Evolutionary conservation across 2,888 invertebrate species (phyloP), one percentile per base, ranked within the genome.

Genomic region (Mythimna ferrago): DNA sequence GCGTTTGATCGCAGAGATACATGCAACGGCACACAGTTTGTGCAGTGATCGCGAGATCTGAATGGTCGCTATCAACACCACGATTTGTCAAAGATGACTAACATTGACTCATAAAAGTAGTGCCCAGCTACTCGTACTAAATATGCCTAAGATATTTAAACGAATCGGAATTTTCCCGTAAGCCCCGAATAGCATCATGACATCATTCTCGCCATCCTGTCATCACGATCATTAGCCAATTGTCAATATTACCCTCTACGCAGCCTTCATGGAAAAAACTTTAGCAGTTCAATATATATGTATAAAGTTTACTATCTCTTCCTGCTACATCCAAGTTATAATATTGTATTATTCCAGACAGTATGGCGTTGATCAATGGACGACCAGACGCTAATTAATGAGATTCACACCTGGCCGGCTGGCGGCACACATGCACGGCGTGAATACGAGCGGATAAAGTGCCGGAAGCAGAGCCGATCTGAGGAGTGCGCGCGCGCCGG

Each of bases 381-480:
- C 53, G 51, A 41, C 7, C 26, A 38, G 32, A 41, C 54, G 38
- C 35, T 60, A 69, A 66, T 69, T 41, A 56, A 58, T 64, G 7
- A 58, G 19, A 21, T 51, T 32, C 32, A 16, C 76, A 66, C 81
- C 81, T 77, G 80, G 71, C 21, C 26, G 32, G 56, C 32, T 3
- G 57, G 5, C 9, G 32, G 26, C 60, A 48, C 78, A 54, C 51
- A n/a, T 35, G 41, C 48, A 11, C 53, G 19, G 5, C 38, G 51
- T 51, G 26, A 41, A 54, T 48, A n/a, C 63, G 61, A 6, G 48
- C 60, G 54, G 6, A 82, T 66, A 78, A 73, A 80, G 64, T 26
- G 57, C 73, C 78, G 82, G 82, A 73, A 65, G 64, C 21, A 19
- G 54, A 11, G 44, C 26, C 51, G 48, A 66, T 54, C 69, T 32